Conservation (phyloP, 2,888 invertebrate species). For the Thymelicus acteon region DNA sequence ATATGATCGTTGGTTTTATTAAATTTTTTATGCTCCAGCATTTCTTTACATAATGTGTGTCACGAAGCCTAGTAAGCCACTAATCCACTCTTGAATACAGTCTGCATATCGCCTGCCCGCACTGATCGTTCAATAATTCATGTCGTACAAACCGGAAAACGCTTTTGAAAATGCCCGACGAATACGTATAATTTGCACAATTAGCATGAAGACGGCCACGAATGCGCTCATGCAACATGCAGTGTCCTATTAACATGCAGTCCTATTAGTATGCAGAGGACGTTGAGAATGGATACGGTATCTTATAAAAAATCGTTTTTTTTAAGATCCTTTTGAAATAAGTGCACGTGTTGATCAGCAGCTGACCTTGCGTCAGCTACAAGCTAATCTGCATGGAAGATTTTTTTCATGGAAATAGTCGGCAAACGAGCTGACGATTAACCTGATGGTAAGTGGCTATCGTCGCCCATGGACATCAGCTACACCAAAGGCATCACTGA, state of each 20-base stretch:
- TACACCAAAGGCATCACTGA: too few species aligned
- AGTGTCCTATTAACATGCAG: constrained; percentile 57
- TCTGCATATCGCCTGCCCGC: constrained; percentile 24
- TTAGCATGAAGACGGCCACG: constrained; percentile 66
- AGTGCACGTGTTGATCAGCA: neutral
- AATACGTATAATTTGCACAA: constrained; percentile 66
- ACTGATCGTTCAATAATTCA: constrained; percentile 48
- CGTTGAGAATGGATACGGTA: constrained; percentile 43
- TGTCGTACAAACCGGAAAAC: constrained; percentile 45
- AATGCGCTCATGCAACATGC: constrained; percentile 70
- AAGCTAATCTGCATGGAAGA: too few species aligned
- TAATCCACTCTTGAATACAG: constrained; percentile 4
- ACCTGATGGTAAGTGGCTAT: too few species aligned
- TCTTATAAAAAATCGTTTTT: constrained; percentile 5
- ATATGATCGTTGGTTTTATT: too few species aligned
- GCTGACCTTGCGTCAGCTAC: too few species aligned
- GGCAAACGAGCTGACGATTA: too few species aligned
- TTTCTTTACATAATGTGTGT: neutral
- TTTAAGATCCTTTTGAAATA: neutral
- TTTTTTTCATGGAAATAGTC: too few species aligned
- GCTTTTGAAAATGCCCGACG: constrained; percentile 58
- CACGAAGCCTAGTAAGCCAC: constrained; percentile 7
- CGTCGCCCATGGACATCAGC: too few species aligned
- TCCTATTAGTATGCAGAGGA: constrained; percentile 42
- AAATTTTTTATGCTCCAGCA: too few species aligned